These are phyloP conservation scores for Enteromius afrohamiltoni DNA, from an alignment of 2,797 vertebrate genomes.

Conservation along the genomic window DNA sequence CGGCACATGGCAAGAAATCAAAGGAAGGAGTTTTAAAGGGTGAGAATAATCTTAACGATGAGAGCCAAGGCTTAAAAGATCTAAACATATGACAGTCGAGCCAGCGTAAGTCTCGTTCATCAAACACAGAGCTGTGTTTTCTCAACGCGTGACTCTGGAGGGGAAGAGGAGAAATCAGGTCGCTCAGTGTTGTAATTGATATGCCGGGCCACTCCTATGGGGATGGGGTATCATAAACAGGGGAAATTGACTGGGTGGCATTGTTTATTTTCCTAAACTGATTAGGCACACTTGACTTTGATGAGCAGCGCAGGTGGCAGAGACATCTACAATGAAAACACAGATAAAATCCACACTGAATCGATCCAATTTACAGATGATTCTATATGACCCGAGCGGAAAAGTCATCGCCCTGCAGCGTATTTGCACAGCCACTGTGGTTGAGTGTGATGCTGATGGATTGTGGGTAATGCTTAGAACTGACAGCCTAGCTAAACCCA, in stretches of 20 bases:
- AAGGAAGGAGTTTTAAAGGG: slow-evolving; percentile 45
- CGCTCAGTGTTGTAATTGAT: slow-evolving; percentile 57
- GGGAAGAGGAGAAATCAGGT: slow-evolving; percentile 54
- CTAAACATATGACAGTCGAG: slow-evolving; percentile 34
- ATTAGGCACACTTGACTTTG: slow-evolving; percentile 52
- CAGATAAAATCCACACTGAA: slow-evolving; percentile 44
- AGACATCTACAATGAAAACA: slow-evolving; percentile 34
- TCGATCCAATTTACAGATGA: slow-evolving; percentile 53
- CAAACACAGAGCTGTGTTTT: slow-evolving; percentile 38
- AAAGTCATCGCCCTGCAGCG: slow-evolving; percentile 9
- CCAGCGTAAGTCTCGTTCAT: slow-evolving; percentile 26
- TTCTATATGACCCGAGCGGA: slow-evolving; percentile 12
- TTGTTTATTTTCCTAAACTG: slow-evolving; percentile 61
- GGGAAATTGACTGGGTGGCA: slow-evolving; percentile 58
- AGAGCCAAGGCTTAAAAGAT: slow-evolving; percentile 40
- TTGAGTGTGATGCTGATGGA: slow-evolving; percentile 43
- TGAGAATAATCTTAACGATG: slow-evolving; percentile 39
- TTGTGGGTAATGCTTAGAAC: slow-evolving; percentile 51
- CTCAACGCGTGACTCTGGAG: slow-evolving; percentile 19
- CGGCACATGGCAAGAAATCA: slow-evolving; percentile 42
- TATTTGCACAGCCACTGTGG: slow-evolving; percentile 29
- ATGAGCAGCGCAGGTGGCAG: slow-evolving; percentile 50
- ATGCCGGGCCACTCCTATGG: slow-evolving; percentile 55
- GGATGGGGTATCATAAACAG: slow-evolving; percentile 58
- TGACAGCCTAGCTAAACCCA: slow-evolving; percentile 60